A percentile compares a stretch with the other conserved stretches of the same genome.
phyloP scores from a whole-genome alignment of 1,140 invertebrate species.

The Lithobius niger region DNA sequence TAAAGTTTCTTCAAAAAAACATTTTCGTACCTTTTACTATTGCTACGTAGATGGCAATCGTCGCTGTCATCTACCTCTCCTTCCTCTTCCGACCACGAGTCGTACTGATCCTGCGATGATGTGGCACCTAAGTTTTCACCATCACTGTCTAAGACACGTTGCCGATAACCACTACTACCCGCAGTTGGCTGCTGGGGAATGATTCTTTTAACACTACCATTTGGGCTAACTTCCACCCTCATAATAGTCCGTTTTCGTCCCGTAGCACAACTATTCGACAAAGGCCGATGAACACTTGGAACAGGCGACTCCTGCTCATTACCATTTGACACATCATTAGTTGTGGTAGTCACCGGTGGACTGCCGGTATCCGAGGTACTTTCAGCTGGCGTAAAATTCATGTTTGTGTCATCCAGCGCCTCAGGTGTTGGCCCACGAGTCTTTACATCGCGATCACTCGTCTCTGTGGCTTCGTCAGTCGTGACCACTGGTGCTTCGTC shows the following conservation, averaged over 20 bases:
- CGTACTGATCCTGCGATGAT: conserved; percentile 20
- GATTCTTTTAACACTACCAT: neutral
- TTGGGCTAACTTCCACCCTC: neutral
- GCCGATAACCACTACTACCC: conserved; percentile 13
- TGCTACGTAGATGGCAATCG: conserved; percentile 42
- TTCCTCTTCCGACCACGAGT: conserved; percentile 53
- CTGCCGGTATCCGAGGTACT: neutral
- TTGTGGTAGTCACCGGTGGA: too few species aligned
- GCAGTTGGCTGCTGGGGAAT: neutral
- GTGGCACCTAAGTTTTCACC: conserved; percentile 13
- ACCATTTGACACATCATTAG: neutral
- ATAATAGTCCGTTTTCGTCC: neutral
- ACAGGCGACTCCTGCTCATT: neutral
- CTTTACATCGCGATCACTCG: too few species aligned
- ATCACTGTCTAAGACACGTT: conserved; percentile 18
- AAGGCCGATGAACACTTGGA: neutral
- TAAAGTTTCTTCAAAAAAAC: neutral
- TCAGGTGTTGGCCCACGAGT: neutral
- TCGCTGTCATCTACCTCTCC: conserved; percentile 43
- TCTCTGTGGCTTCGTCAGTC: neutral
- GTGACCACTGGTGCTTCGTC: neutral
- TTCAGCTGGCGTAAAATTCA: neutral
- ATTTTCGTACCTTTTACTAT: conserved; percentile 36
- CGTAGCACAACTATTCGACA: neutral
- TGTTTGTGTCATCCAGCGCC: conserved; percentile 1